Percentiles rank a stretch among this genome's conserved stretches.
Conservation (phyloP, 2,797 vertebrate species). For the Lophius americanus region DNA sequence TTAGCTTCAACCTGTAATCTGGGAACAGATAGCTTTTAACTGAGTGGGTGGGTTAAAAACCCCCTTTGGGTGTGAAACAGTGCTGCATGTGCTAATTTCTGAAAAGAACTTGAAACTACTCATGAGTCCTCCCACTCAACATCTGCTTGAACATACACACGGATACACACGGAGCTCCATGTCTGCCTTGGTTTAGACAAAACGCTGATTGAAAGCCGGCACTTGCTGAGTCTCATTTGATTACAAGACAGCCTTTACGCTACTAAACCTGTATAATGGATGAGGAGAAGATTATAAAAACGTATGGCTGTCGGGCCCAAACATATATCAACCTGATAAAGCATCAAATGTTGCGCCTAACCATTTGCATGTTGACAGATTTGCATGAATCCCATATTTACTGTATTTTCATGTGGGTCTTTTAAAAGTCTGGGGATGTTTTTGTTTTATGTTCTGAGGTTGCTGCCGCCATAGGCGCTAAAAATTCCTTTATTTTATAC, state of each 20-base stretch:
- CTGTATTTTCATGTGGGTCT: conserved; percentile 4
- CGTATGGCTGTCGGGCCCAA: conserved; percentile 21
- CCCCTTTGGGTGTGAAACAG: conserved; percentile 41
- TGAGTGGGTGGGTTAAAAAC: conserved; percentile 47
- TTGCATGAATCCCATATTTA: conserved; percentile 9
- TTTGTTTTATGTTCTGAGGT: conserved; percentile 14
- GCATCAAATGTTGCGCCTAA: neutral
- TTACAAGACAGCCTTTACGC: conserved; percentile 43
- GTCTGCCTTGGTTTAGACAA: neutral
- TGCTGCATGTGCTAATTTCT: conserved; percentile 39
- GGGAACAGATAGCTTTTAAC: conserved; percentile 39
- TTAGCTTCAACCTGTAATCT: conserved; percentile 63
- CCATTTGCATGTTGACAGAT: conserved; percentile 26
- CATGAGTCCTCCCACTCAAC: conserved; percentile 57
- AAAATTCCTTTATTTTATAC: neutral
- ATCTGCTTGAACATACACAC: conserved; percentile 45
- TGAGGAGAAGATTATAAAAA: conserved; percentile 26
- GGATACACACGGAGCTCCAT: conserved; percentile 29
- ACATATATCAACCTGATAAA: conserved; percentile 45
- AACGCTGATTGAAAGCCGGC: conserved; percentile 22
- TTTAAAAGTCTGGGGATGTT: conserved; percentile 19
- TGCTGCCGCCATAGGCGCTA: conserved; percentile 10
- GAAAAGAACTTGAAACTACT: conserved; percentile 48
- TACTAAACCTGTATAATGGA: conserved; percentile 22
- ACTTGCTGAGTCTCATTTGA: conserved; percentile 14